These are phyloP conservation scores for Coelopa frigida DNA, from an alignment of 1,140 invertebrate species.

Conservation along the genomic window DNA sequence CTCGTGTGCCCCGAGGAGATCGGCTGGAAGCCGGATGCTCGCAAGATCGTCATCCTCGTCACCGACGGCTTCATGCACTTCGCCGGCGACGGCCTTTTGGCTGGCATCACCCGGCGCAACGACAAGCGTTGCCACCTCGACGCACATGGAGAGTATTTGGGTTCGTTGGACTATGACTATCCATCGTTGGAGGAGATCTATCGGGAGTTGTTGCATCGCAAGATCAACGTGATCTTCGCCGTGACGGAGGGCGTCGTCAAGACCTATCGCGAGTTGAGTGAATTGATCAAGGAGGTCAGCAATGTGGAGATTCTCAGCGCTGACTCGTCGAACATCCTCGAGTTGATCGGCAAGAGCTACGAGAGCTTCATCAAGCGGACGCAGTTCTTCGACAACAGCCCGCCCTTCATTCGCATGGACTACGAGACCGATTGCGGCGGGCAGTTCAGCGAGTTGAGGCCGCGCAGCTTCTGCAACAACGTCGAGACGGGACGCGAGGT, in stretches of 20 bases:
- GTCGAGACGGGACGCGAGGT: slow-evolving; percentile 51
- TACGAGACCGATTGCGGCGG: slow-evolving; percentile 53
- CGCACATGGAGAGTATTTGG: slow-evolving; percentile 49
- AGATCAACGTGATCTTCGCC: slow-evolving; percentile 58
- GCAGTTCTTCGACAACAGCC: slow-evolving; percentile 50
- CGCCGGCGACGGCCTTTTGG: slow-evolving; percentile 54
- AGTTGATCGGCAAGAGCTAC: slow-evolving; percentile 52
- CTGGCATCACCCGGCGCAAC: slow-evolving; percentile 47
- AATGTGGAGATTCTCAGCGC: slow-evolving; percentile 52
- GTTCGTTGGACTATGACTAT: slow-evolving; percentile 52
- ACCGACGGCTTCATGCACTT: slow-evolving; percentile 58
- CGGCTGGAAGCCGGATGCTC: slow-evolving; percentile 52
- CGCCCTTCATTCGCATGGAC: slow-evolving; percentile 46
- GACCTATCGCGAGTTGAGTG: slow-evolving; percentile 50
- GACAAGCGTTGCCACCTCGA: slow-evolving; percentile 52
- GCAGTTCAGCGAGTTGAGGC: slow-evolving; percentile 27
- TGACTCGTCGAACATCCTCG: slow-evolving; percentile 55
- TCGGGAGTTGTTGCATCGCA: slow-evolving; percentile 49
- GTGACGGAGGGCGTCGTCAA: slow-evolving; percentile 49
- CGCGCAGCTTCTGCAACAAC: slow-evolving; percentile 49
- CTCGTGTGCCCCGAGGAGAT: slow-evolving; percentile 73
- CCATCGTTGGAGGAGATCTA: slow-evolving; percentile 56
- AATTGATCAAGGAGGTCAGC: slow-evolving; percentile 49
- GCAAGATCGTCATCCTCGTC: slow-evolving; percentile 56
- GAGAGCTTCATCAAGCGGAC: slow-evolving; percentile 52